Evolutionary conservation across 2,888 invertebrate genomes (phyloP), one percentile per base, ranked within the genome.

Genomic region (Oscheius onirici): DNA sequence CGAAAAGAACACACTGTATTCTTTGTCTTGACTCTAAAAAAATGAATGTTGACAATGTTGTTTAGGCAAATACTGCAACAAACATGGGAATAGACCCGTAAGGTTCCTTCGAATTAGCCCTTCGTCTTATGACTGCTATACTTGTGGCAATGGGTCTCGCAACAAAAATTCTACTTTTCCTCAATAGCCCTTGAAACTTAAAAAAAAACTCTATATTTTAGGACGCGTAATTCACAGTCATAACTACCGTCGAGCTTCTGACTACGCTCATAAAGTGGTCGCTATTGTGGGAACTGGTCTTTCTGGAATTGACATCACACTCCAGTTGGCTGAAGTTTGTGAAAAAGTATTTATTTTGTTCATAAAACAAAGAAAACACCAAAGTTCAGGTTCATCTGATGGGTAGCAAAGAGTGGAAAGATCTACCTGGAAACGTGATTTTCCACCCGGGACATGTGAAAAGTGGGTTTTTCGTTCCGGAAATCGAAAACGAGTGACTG

Each of bases 221-320:
- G 93, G 93, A 1, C 88, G 89, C 61, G 86, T 91, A 60, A 88
- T 92, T 17, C 95, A 95, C 90, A 94, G 94, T 85, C 94, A 94
- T 88, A 92, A 93, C 85, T 96, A 94, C 89, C 90, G 95, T 70
- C 90, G 91, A 1, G 92, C 93, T 0, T 91, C 92, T 61, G 88
- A 90, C 13, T 95, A 92, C 88, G 85, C 87, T 15, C 92, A 90
- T 40, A 90, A 91, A 61, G 46, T 90, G 72, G 90, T 92, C 5
- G 92, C 91, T 54, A 91, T 96, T 51, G 92, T 96, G 83, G 95
- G 96, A 15, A 94, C 94, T 1, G 95, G 95, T 3, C 93, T 93
- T 0, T 93, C 94, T 0, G 95, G 95, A 0, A 69, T 84, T 1
- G 94, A 93, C 84, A 91, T 93, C 41, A 90, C 91, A 1, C 88